Evolutionary conservation across 2,797 vertebrate species (phyloP).

Genomic region (Parotocinclus haroldoi): DNA sequence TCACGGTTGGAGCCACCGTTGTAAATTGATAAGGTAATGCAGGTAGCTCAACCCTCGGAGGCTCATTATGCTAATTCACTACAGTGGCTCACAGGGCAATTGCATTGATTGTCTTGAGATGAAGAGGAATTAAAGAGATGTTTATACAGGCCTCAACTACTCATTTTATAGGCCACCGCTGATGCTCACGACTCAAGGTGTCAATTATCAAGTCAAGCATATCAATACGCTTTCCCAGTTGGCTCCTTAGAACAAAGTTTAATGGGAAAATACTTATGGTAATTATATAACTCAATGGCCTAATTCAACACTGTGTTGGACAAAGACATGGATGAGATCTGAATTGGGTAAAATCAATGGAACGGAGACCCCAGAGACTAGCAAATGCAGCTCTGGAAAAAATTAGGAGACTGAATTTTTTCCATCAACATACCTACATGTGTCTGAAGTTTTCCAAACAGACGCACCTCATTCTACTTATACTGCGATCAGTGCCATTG

Average conservation of each 20-base stretch:
- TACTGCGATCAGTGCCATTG: too few relatives aligned
- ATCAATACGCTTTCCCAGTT: slow-evolving; percentile 12
- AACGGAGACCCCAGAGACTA: too few relatives aligned
- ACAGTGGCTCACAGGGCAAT: slow-evolving; percentile 56
- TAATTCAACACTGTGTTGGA: slow-evolving; percentile 5
- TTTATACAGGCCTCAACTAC: slow-evolving; percentile 50
- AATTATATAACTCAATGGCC: not conserved
- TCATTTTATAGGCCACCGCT: slow-evolving; percentile 44
- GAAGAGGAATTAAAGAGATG: slow-evolving; percentile 57
- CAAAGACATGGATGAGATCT: slow-evolving; percentile 1
- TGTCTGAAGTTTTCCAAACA: too few relatives aligned
- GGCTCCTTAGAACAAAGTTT: slow-evolving; percentile 5
- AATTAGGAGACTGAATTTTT: too few relatives aligned
- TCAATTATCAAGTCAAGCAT: slow-evolving; percentile 16
- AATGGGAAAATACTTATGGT: not conserved
- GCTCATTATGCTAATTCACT: slow-evolving; percentile 58
- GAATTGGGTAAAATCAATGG: too few relatives aligned
- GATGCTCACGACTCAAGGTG: slow-evolving; percentile 26
- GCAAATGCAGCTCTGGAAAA: too few relatives aligned
- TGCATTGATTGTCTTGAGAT: slow-evolving; percentile 61
- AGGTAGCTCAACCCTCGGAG: slow-evolving; percentile 56
- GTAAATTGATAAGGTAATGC: slow-evolving; percentile 61
- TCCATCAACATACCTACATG: too few relatives aligned
- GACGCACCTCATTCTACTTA: too few relatives aligned
- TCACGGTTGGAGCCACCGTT: slow-evolving; percentile 49